Evolutionary conservation across 1,140 invertebrate genomes (phyloP).

Genomic region (Hyphantria cunea): DNA sequence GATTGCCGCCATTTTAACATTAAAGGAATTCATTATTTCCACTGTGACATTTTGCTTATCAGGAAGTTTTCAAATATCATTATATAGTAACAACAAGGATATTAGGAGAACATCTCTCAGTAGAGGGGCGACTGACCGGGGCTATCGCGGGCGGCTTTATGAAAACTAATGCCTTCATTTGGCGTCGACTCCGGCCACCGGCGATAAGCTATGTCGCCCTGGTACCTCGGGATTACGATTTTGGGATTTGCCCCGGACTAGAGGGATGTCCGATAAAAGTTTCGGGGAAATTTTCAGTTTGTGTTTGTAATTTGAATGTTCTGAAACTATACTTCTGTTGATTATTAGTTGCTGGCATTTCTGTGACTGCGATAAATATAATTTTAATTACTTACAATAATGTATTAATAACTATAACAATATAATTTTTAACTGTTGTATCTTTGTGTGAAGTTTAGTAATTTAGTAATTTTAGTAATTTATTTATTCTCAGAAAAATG

Average conservation of each 20-base stretch:
- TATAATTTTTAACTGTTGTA: too few species aligned
- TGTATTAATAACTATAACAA: too few species aligned
- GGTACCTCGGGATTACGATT: slow-evolving; percentile 55
- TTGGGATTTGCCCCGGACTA: slow-evolving; percentile 40
- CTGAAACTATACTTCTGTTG: slow-evolving; percentile 11
- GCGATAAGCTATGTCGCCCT: slow-evolving; percentile 60
- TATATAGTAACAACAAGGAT: slow-evolving; percentile 33
- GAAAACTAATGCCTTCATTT: slow-evolving; percentile 65
- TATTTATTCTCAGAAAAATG: too few species aligned
- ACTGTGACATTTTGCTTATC: slow-evolving; percentile 20
- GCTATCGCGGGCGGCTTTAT: slow-evolving; percentile 56
- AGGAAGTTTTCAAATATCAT: slow-evolving; percentile 25
- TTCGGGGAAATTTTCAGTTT: slow-evolving; percentile 27
- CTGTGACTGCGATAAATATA: too few species aligned
- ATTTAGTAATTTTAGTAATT: too few species aligned
- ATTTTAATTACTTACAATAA: too few species aligned
- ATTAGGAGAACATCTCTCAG: slow-evolving; percentile 33
- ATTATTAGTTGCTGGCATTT: not conserved
- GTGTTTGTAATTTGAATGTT: slow-evolving; percentile 32
- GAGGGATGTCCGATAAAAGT: slow-evolving; percentile 37
- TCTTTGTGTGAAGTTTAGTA: too few species aligned
- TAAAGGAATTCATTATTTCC: too few species aligned
- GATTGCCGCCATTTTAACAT: too few species aligned
- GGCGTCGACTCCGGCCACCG: slow-evolving; percentile 42
- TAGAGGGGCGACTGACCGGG: slow-evolving; percentile 39